A percentile compares a stretch with the other conserved stretches of the same genome.
phyloP scores from a whole-genome alignment of 2,113 vertebrate species.

The Etia nguti region DNA sequence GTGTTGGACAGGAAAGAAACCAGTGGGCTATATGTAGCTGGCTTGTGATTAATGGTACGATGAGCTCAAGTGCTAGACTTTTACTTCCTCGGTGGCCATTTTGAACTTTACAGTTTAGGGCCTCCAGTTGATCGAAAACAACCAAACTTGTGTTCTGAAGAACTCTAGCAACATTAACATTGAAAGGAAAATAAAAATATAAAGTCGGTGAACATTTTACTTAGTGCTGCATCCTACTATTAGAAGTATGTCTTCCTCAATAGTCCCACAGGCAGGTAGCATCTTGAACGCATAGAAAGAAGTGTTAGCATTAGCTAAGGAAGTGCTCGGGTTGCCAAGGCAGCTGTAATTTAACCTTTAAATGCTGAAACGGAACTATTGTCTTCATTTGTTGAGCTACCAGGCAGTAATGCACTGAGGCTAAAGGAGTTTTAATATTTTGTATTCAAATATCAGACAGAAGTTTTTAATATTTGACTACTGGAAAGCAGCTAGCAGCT shows the following conservation, averaged over 20 bases:
- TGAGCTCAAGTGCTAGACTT: background rate
- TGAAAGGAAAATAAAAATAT: background rate
- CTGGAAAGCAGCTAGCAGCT: background rate
- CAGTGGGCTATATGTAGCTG: constrained; percentile 28
- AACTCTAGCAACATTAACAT: background rate
- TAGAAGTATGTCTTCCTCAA: background rate
- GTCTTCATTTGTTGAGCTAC: background rate
- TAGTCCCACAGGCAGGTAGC: background rate
- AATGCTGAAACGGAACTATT: background rate
- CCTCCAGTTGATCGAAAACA: background rate
- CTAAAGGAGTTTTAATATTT: background rate
- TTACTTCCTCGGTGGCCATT: background rate
- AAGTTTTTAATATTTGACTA: background rate
- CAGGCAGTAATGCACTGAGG: background rate
- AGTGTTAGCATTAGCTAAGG: background rate
- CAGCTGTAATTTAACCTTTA: background rate
- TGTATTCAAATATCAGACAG: background rate
- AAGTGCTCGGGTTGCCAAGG: background rate
- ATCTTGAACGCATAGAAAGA: background rate
- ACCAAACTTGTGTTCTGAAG: background rate
- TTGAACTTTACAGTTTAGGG: background rate
- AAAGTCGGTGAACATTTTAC: background rate
- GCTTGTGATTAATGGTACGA: constrained; percentile 9
- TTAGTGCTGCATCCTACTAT: background rate
- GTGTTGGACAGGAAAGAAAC: constrained; percentile 23